Base-by-base conservation (phyloP, 2,113 vertebrate genomes). In the Ia io region DNA sequence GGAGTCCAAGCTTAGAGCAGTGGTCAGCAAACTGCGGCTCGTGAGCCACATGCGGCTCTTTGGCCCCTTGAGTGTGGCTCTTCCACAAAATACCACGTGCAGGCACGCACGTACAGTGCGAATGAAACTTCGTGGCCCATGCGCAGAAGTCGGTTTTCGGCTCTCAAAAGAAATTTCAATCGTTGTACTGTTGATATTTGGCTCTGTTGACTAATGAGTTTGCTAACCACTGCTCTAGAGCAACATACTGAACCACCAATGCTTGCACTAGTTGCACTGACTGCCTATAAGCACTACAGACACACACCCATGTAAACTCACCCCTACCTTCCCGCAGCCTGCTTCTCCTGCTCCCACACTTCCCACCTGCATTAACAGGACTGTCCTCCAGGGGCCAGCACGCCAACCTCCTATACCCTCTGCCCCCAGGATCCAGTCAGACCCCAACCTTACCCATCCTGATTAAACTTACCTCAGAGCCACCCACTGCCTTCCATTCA, bases 221-320 rank as follows among this genome's bases (percentile, higher is more conserved):
- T 53, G 51, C 51, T 17, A 17, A 53, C 51, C 51, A 18, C 51
- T 53, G 40, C 8, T 77, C 59, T 37, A 70, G 22, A 32, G 49
- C 16, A 35, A 84, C 37, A 17, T 3, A 2, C 35, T 18, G 30
- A 17, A 5, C 82, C 42, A 35, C 49, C 23, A 12, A 12, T 0
- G 1, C 3, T 8, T 0, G 1, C 3, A 10, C 56, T 12, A 9
- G 28, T 23, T 25, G 16, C 11, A 7, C 0, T 5, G 13, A 44
- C 1, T 14, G 11, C 32, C 67, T 37, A 2, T 5, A 0, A 22
- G 11, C 17, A 0, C 63, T 5, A 40, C 65, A 40, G 7, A 67
- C 53, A 3, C 0, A 1, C 1, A 0, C 25, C 25, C 0, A 30
- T 16, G 53, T 18, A 51, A 44, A 56, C 65, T 28, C 49, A 1